Evolutionary conservation across 1,140 invertebrate genomes (phyloP).

Genomic region (Asbolus verrucosus): DNA sequence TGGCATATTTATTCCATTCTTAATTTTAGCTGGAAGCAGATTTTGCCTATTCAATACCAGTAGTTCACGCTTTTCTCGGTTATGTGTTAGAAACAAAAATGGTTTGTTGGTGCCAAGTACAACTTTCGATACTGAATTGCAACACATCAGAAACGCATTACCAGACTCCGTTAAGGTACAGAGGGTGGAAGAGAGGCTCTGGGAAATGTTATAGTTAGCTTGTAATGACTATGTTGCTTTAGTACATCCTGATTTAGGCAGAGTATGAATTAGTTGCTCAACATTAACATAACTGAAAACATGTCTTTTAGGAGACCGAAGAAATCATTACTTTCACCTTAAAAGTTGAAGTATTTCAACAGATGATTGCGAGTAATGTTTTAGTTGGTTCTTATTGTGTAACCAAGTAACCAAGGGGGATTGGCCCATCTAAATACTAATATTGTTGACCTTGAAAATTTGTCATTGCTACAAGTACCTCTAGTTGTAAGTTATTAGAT

Average conservation of each 20-base stretch:
- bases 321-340: constrained; percentile 92
- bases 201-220: constrained; percentile 95
- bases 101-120: constrained; percentile 92
- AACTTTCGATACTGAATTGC: constrained; percentile 95
- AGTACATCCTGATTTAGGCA: constrained; percentile 95
- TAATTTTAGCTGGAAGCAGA: too few relatives aligned
- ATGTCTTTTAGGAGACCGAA: constrained; percentile 81
- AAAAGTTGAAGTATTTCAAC: constrained; percentile 95
- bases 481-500: constrained; percentile 76
- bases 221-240: constrained; percentile 98
- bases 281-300: background rate
- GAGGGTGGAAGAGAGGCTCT: constrained; percentile 95
- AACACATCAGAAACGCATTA: constrained; percentile 94
- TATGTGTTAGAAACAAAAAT: constrained; percentile 81
- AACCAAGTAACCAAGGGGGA: constrained; percentile 93
- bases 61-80: too few relatives aligned
- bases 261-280: constrained; percentile 64
- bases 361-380: constrained; percentile 91
- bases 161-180: constrained; percentile 93
- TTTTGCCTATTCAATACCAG: too few relatives aligned
- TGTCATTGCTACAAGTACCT: constrained; percentile 96
- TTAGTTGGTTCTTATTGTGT: constrained; percentile 94
- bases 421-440: constrained; percentile 94
- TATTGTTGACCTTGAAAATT: constrained; percentile 93
- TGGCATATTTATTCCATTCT: too few relatives aligned